A percentile compares a stretch with the other conserved stretches of the same genome.
Conservation (phyloP, 2,797 vertebrate species). For the Mormyrops attenuatus region DNA sequence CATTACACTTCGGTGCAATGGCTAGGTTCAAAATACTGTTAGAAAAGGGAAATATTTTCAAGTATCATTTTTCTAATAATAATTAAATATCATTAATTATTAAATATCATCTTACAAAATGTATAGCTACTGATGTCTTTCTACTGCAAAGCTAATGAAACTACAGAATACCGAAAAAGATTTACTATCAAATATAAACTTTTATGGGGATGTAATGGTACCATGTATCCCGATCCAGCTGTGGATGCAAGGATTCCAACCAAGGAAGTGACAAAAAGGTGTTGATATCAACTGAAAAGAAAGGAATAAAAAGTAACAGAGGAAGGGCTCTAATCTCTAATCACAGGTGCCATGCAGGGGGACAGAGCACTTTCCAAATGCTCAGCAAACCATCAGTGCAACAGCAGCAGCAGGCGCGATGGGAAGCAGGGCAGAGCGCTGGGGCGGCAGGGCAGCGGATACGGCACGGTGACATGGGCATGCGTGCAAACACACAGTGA, state of each 20-base stretch:
- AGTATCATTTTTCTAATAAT: neutral
- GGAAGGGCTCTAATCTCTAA: neutral
- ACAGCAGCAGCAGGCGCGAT: neutral
- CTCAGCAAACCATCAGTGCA: neutral
- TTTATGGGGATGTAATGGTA: neutral
- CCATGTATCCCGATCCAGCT: neutral
- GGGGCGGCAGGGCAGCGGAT: neutral
- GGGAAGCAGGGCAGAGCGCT: neutral
- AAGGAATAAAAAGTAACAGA: neutral
- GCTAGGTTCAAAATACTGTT: neutral
- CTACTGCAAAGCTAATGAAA: neutral
- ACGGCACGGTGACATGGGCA: constrained; percentile 41
- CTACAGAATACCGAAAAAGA: neutral
- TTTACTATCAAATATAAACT: neutral
- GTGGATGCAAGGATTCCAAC: neutral
- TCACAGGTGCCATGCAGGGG: neutral
- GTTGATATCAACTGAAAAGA: neutral
- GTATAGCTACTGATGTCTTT: neutral
- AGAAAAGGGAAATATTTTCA: neutral
- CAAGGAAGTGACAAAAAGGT: neutral
- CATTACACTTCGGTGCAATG: neutral
- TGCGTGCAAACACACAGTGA: constrained; percentile 20
- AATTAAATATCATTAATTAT: neutral
- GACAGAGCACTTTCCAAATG: neutral
- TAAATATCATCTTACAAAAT: neutral